phyloP scores from a whole-genome alignment of 2,113 vertebrate species.

The Ceyx margarethae region DNA sequence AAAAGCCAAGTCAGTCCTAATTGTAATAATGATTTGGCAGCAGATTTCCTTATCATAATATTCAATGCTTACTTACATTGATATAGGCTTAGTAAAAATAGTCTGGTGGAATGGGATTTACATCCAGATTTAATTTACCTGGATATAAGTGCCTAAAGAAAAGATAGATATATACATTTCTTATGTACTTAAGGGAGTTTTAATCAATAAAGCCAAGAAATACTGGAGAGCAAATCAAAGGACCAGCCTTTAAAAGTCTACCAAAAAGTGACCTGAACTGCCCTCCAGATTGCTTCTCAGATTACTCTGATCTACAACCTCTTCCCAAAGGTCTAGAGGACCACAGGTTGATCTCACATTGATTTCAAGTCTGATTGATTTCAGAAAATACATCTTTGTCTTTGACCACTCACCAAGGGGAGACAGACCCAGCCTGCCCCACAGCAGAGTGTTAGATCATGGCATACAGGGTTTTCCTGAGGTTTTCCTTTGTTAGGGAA shows the following conservation, averaged over 20 bases:
- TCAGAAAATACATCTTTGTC: background rate
- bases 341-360: background rate
- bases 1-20: background rate
- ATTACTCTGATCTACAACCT: background rate
- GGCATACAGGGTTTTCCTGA: background rate
- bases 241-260: background rate
- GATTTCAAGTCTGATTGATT: background rate
- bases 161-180: background rate
- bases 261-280: background rate
- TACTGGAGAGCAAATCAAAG: background rate
- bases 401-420: background rate
- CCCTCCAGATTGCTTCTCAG: background rate
- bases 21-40: background rate
- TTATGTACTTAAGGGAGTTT: background rate
- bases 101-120: background rate
- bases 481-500: background rate
- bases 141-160: background rate
- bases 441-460: background rate
- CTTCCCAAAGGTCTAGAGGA: background rate
- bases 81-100: background rate
- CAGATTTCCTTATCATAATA: slow-evolving; percentile 1
- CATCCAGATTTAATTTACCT: background rate
- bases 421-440: background rate
- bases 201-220: background rate
- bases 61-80: background rate